Percentiles rank a stretch among this genome's conserved stretches.
phyloP scores from a whole-genome alignment of 2,113 vertebrate species.

The Oriolus oriolus region DNA sequence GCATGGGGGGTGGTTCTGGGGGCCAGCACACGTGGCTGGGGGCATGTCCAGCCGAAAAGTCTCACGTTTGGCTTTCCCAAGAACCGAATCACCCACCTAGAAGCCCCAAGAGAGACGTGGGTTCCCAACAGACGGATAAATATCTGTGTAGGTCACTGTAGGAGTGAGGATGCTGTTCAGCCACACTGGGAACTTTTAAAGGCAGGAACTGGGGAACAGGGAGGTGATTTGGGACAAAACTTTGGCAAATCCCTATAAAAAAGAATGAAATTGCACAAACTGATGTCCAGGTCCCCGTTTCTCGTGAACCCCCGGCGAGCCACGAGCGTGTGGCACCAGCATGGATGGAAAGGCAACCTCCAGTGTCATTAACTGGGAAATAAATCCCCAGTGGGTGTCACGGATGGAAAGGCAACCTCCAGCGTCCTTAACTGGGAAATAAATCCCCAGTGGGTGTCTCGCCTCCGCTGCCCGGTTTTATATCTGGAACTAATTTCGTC shows the following conservation, averaged over 20 bases:
- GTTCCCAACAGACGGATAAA: rapidly evolving
- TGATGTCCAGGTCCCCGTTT: rapidly evolving
- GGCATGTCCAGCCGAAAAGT: background rate
- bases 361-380: background rate
- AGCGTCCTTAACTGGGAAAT: background rate
- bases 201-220: background rate
- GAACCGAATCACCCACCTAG: background rate
- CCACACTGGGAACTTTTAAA: background rate
- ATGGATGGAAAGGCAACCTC: background rate
- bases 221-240: background rate
- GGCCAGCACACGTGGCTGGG: background rate
- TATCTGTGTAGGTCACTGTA: rapidly evolving
- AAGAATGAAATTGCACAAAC: background rate
- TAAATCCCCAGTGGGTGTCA: background rate
- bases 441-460: background rate
- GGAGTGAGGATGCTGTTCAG: background rate
- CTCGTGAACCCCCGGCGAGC: rapidly evolving
- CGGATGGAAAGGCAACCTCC: background rate
- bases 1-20: background rate
- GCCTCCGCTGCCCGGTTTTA: background rate
- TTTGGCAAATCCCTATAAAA: background rate
- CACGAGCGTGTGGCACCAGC: background rate
- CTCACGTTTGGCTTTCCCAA: background rate
- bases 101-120: background rate
- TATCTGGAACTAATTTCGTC: constrained; percentile 55